Percentiles rank a stretch among this genome's conserved stretches.
Conservation (phyloP, 2,888 invertebrate genomes). For the Agonopterix heracliana region DNA sequence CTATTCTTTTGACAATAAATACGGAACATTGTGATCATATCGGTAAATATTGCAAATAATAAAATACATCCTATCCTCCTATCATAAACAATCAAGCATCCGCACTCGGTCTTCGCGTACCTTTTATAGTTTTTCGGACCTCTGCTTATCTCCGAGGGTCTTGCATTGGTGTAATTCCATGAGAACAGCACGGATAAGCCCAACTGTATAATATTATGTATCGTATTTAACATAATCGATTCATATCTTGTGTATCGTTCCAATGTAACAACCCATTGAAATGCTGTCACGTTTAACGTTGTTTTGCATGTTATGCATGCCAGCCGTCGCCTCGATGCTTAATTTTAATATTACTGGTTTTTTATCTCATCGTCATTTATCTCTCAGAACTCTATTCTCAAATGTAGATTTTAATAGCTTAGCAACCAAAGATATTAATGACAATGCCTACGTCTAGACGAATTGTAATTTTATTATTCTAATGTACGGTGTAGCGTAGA, state of each 20-base stretch:
- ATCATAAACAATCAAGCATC: no score
- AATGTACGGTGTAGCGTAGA: background rate
- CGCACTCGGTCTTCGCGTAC: no score
- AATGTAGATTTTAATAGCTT: slow-evolving; percentile 4
- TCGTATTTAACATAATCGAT: slow-evolving; percentile 19
- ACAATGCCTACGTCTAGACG: no score
- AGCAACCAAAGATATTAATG: no score
- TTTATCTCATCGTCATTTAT: background rate
- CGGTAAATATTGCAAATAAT: no score
- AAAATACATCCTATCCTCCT: no score
- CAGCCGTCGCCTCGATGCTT: slow-evolving; percentile 4
- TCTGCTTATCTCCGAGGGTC: background rate
- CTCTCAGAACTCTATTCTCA: slow-evolving; percentile 1
- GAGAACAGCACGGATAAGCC: background rate
- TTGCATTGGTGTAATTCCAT: background rate
- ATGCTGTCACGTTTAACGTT: slow-evolving; percentile 29
- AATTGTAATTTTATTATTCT: no score
- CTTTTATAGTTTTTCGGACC: no score
- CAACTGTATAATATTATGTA: background rate
- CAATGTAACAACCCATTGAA: slow-evolving; percentile 35
- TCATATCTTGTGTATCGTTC: slow-evolving; percentile 28
- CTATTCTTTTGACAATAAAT: no score
- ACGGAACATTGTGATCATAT: no score
- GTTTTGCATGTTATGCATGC: slow-evolving; percentile 22
- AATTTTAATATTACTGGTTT: slow-evolving; percentile 1